Percentiles rank a stretch among this genome's conserved stretches.
Evolutionary conservation across 2,797 vertebrate genomes (phyloP).

Genomic region (Menidia menidia): DNA sequence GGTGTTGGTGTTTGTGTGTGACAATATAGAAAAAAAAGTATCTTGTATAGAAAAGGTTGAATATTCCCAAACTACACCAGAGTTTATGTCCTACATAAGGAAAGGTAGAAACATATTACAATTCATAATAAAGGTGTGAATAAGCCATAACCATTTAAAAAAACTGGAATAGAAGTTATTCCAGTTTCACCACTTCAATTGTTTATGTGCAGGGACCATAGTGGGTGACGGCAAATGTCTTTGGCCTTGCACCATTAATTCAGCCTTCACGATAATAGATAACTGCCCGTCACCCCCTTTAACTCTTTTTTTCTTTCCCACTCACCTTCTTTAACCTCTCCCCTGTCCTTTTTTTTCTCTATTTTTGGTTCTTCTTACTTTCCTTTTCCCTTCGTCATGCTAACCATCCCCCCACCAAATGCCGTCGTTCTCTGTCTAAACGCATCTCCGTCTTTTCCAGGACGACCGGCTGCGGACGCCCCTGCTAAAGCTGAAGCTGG

Average conservation of each 20-base stretch:
- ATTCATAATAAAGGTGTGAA: too few relatives aligned
- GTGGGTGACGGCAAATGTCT: constrained; percentile 38
- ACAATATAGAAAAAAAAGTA: too few relatives aligned
- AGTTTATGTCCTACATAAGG: too few relatives aligned
- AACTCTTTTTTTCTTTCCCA: background rate
- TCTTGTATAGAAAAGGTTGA: too few relatives aligned
- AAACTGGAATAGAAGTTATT: too few relatives aligned
- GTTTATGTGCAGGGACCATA: constrained; percentile 26
- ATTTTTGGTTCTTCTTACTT: background rate
- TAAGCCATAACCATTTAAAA: too few relatives aligned
- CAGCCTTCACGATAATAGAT: constrained; percentile 33
- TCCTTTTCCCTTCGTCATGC: background rate
- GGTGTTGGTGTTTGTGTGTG: too few relatives aligned
- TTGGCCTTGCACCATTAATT: constrained; percentile 48
- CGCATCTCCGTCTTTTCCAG: constrained; percentile 66
- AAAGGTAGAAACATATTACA: too few relatives aligned
- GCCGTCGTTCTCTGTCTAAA: background rate
- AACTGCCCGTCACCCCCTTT: background rate
- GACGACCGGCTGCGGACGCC: constrained; percentile 93
- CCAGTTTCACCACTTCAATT: constrained; percentile 14
- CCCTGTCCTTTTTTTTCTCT: background rate
- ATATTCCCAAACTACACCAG: too few relatives aligned
- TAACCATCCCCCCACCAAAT: background rate
- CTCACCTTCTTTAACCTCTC: background rate
- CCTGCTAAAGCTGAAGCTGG: constrained; percentile 92